Conservation (phyloP, 2,888 invertebrate species). For the Abrostola triplasia region DNA sequence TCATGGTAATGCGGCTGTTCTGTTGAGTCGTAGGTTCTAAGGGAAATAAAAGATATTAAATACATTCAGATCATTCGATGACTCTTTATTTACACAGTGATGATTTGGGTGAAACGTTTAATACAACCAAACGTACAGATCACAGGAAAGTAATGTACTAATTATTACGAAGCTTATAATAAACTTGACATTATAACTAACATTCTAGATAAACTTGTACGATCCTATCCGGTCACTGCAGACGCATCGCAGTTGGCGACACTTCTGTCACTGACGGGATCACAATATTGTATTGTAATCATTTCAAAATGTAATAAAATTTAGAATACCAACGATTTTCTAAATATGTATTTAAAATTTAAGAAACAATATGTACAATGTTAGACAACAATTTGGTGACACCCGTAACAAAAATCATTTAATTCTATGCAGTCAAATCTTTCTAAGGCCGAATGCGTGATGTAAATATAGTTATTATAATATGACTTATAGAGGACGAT, state of each 20-base stretch:
- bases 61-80: constrained; percentile 88
- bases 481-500: constrained; percentile 28
- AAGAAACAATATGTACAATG: constrained; percentile 70
- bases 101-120: constrained; percentile 73
- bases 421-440: constrained; percentile 88
- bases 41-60: constrained; percentile 72
- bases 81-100: constrained; percentile 87
- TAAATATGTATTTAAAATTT: constrained; percentile 65
- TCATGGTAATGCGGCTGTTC: too few relatives aligned
- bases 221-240: constrained; percentile 52
- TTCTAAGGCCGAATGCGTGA: constrained; percentile 70
- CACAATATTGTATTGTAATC: constrained; percentile 58
- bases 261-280: constrained; percentile 54
- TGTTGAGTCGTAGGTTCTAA: too few relatives aligned
- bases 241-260: constrained; percentile 29
- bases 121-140: constrained; percentile 80
- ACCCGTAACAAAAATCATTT: constrained; percentile 61
- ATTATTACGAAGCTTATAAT: constrained; percentile 75
- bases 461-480: constrained; percentile 31
- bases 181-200: constrained; percentile 63
- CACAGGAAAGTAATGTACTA: constrained; percentile 78
- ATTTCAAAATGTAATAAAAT: constrained; percentile 75
- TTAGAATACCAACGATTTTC: constrained; percentile 75
- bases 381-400: constrained; percentile 60
- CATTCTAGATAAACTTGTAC: constrained; percentile 63